Evolutionary conservation across 2,797 vertebrate genomes (phyloP).

Genomic region (Gymnoscopelus microlampas): DNA sequence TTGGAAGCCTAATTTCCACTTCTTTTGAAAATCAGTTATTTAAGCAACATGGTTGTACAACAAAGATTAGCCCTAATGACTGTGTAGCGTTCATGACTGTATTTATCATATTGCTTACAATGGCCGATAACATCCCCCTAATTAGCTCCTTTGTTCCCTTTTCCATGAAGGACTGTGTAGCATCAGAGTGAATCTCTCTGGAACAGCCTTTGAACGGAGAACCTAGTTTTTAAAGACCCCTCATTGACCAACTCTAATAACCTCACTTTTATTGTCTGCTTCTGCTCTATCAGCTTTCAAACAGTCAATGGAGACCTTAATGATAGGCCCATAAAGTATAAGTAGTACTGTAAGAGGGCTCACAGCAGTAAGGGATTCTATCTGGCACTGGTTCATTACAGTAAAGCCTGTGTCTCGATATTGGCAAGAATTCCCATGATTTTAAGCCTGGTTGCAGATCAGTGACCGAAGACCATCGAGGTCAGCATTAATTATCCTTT

Average conservation of each 20-base stretch:
- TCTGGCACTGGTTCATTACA: conserved; percentile 8
- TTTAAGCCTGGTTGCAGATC: no score
- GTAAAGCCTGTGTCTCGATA: conserved; percentile 12
- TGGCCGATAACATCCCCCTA: conserved; percentile 28
- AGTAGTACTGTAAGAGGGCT: conserved; percentile 16
- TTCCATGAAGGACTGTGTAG: conserved; percentile 38
- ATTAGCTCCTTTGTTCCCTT: conserved; percentile 32
- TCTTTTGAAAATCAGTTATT: no score
- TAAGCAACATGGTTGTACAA: no score
- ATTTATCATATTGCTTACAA: not conserved
- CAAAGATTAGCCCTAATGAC: no score
- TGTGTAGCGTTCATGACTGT: not conserved
- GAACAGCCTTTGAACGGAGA: conserved; percentile 14
- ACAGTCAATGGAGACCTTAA: conserved; percentile 29
- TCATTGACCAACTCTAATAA: conserved; percentile 43
- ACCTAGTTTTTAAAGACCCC: conserved; percentile 38
- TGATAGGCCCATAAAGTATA: conserved; percentile 19
- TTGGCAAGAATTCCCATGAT: no score
- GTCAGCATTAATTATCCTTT: no score
- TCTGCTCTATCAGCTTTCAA: conserved; percentile 22
- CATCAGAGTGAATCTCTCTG: conserved; percentile 23
- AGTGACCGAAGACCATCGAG: no score
- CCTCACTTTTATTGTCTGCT: conserved; percentile 35
- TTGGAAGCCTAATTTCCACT: no score
- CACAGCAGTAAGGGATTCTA: conserved; percentile 6